phyloP scores from a whole-genome alignment of 2,888 invertebrate species.

The Macrosiphum euphorbiae region DNA sequence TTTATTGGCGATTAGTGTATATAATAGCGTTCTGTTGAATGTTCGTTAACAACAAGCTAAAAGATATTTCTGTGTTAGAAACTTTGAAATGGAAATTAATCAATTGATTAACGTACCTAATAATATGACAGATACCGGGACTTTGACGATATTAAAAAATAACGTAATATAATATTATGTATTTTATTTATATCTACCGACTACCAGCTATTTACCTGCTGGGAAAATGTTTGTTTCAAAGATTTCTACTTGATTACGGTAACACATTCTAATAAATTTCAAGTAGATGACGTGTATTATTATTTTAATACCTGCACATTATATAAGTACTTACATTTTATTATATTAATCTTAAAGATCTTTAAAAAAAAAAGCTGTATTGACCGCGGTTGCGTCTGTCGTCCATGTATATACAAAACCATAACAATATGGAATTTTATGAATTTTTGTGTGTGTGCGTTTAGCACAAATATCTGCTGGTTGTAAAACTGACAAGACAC shows the following conservation, averaged over 20 bases:
- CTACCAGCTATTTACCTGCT: background rate
- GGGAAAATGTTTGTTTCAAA: background rate
- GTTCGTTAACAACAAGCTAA: background rate
- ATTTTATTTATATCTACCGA: background rate
- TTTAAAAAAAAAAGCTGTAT: background rate
- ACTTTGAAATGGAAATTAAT: background rate
- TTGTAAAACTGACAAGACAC: background rate
- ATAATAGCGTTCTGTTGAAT: background rate
- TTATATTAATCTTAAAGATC: background rate
- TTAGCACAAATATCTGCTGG: no score
- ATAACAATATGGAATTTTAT: background rate
- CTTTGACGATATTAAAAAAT: background rate
- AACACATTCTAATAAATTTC: background rate
- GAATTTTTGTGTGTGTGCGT: background rate
- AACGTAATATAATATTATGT: background rate
- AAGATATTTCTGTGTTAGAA: background rate
- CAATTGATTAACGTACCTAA: background rate
- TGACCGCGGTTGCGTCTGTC: background rate
- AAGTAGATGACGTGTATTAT: background rate
- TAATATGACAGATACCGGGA: background rate
- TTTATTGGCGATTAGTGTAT: background rate
- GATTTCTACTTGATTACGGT: background rate
- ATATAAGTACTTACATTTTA: background rate
- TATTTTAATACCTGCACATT: background rate
- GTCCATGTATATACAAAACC: background rate